Conservation (phyloP, 2,888 invertebrate species). For the Eupithecia inturbata region DNA sequence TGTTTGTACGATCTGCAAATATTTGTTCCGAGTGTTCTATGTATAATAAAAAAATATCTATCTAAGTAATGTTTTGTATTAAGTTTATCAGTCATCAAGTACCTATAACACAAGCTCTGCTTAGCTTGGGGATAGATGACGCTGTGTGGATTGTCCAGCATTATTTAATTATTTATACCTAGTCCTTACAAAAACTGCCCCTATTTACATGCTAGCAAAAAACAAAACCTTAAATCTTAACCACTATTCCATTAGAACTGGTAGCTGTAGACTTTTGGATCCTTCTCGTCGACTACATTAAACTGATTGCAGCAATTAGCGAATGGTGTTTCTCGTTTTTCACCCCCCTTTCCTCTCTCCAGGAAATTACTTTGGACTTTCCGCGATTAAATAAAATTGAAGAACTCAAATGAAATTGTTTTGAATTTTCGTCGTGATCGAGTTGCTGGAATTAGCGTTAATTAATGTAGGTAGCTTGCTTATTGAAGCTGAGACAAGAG, state of each 20-base stretch:
- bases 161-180: too few species aligned
- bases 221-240: slow-evolving; percentile 5
- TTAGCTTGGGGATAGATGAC: too few species aligned
- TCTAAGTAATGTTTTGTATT: too few species aligned
- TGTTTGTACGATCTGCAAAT: too few species aligned
- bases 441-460: slow-evolving; percentile 66
- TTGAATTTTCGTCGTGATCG: slow-evolving; percentile 73
- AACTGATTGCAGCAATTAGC: slow-evolving; percentile 83
- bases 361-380: slow-evolving; percentile 79
- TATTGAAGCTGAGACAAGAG: slow-evolving; percentile 50
- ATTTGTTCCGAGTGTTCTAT: too few species aligned
- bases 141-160: too few species aligned
- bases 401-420: slow-evolving; percentile 77
- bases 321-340: slow-evolving; percentile 82
- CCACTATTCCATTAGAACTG: slow-evolving; percentile 20
- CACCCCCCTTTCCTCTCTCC: slow-evolving; percentile 61
- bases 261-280: slow-evolving; percentile 49
- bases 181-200: neutral
- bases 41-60: too few species aligned
- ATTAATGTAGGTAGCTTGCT: slow-evolving; percentile 74
- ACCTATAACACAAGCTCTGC: too few species aligned
- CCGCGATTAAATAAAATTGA: slow-evolving; percentile 79
- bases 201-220: neutral
- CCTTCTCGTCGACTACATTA: slow-evolving; percentile 81
- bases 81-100: too few species aligned